These are phyloP conservation scores for Eupithecia dodoneata DNA, from an alignment of 2,888 invertebrate species.

Conservation along the genomic window DNA sequence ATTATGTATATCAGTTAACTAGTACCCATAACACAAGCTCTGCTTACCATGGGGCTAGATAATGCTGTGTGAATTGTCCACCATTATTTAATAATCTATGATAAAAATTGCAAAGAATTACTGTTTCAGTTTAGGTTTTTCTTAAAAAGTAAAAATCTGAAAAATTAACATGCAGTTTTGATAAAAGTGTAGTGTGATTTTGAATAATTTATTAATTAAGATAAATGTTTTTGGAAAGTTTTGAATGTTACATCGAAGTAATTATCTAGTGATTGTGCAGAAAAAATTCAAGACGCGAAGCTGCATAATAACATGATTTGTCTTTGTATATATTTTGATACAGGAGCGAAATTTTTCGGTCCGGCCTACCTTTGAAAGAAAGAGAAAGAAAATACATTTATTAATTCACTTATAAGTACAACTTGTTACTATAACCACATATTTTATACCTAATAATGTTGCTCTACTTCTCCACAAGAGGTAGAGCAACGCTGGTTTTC, in stretches of 20 bases:
- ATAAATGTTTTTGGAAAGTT: slow-evolving; percentile 25
- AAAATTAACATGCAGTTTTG: neutral
- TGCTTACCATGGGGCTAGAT: no score
- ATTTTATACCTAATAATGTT: no score
- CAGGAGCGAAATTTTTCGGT: slow-evolving; percentile 8
- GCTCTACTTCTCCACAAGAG: no score
- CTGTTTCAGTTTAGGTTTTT: neutral
- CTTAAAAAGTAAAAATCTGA: slow-evolving; percentile 5
- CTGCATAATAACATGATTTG: slow-evolving; percentile 18
- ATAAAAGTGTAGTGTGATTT: slow-evolving; percentile 17
- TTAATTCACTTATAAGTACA: no score
- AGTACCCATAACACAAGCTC: no score
- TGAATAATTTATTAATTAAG: slow-evolving; percentile 23
- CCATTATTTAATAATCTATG: neutral
- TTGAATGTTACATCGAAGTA: slow-evolving; percentile 34
- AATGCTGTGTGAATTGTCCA: no score
- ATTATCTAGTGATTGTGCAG: slow-evolving; percentile 5
- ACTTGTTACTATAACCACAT: no score
- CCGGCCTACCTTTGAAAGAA: no score
- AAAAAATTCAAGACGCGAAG: slow-evolving; percentile 3
- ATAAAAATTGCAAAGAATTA: neutral
- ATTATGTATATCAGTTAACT: no score
- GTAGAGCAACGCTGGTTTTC: no score
- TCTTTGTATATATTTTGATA: slow-evolving; percentile 2
- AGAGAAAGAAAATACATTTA: no score